These are phyloP conservation scores for Engystomops pustulosus DNA, from an alignment of 2,113 vertebrate species.

Conservation along the genomic window DNA sequence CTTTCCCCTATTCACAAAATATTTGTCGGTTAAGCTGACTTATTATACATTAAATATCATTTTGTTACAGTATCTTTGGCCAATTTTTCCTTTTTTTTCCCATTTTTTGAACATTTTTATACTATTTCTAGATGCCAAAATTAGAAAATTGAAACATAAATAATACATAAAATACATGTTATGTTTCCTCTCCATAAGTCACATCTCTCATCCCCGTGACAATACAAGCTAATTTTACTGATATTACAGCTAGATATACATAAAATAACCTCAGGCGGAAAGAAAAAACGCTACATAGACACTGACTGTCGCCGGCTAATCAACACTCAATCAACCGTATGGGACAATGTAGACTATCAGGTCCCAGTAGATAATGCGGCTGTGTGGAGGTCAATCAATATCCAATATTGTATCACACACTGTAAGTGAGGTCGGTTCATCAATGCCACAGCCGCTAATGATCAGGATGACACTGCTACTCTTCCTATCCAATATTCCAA, in stretches of 20 bases:
- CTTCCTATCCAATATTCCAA: neutral
- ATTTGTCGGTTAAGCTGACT: too few species aligned
- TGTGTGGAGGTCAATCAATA: conserved; percentile 32
- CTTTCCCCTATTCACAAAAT: too few species aligned
- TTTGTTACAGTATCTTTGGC: too few species aligned
- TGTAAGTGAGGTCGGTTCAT: conserved; percentile 6
- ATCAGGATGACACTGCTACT: neutral
- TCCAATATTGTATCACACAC: conserved; percentile 23
- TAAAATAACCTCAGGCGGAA: neutral
- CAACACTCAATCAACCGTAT: conserved; percentile 4
- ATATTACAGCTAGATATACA: neutral
- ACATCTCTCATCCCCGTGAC: neutral
- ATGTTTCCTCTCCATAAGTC: neutral
- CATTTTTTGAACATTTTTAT: too few species aligned
- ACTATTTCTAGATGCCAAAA: too few species aligned
- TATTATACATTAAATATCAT: too few species aligned
- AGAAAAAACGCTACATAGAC: neutral
- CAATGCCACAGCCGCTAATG: conserved; percentile 32
- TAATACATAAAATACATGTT: too few species aligned
- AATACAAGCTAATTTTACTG: neutral
- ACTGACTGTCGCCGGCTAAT: neutral
- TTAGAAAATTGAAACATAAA: too few species aligned
- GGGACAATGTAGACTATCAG: conserved; percentile 10
- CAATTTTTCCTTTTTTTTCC: too few species aligned
- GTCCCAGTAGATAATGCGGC: conserved; percentile 21